Base-by-base conservation (phyloP, 2,113 vertebrate species). In the chimpanzee (Pan troglodytes) region DNA sequence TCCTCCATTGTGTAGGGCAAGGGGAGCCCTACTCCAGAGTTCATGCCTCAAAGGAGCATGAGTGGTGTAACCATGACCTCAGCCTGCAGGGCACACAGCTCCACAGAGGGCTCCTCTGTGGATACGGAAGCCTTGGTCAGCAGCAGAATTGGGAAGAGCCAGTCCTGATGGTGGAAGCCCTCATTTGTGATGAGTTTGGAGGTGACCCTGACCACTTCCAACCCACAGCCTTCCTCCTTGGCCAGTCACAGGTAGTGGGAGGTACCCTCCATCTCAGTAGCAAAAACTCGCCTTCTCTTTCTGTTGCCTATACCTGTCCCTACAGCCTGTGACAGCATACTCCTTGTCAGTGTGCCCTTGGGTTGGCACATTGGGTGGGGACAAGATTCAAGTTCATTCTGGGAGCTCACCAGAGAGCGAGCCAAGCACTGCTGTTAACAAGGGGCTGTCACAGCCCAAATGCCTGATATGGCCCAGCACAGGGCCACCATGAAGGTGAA, bases 341-440 rank as follows among this genome's bases (percentile, higher is more conserved):
- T 75, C 38, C n/a, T 64, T 64, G 61, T 64, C 61, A 30, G 27
- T 64, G 61, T 5, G 50, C 23, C 73, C 30, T 92, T 43, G 22
- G 30, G 12, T 30, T 43, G 80, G 45, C 67, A 40, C 43, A 1
- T 4, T 22, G n/a, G 27, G 5, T 70, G 12, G 25, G n/a, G 57
- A 25, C 32, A 30, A 84, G 43, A n/a, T 64, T 43, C 2, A 0
- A 1, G 25, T 50, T 83, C 40, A 52, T 85, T 90, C 40, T 72
- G 61, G 6, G 32, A 5, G 0, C 40, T 91, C 81, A 6, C n/a
- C 38, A 23, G 45, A 20, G 59, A 87, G 48, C 23, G 13, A 25
- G 67, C 5, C 0, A 5, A 18, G 50, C 32, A 4, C 68, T 43
- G 1, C 13, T 11, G 4, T 45, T 86, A 4, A 27, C 5, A 18